Evolutionary conservation across 2,797 vertebrate species (phyloP).

Genomic region (Catamblyrhynchus diadema): DNA sequence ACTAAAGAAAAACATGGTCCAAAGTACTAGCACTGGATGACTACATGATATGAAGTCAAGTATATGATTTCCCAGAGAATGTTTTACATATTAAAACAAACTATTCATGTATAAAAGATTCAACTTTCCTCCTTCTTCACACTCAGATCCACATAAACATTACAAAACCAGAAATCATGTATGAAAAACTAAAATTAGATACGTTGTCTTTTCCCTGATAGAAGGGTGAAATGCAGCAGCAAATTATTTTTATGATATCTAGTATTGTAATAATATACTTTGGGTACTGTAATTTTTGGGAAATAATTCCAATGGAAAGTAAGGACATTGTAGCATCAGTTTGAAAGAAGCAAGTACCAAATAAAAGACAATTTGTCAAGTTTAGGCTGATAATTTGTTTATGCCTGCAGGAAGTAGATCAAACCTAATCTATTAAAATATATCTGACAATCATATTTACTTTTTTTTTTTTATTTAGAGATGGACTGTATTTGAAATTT

Average conservation of each 20-base stretch:
- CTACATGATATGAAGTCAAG: not conserved
- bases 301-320: not conserved
- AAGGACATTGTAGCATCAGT: not conserved
- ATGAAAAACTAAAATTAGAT: not conserved
- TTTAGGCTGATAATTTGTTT: not conserved
- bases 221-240: not conserved
- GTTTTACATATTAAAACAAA: not conserved
- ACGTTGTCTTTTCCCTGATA: not conserved
- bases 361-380: not conserved
- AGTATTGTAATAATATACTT: not conserved
- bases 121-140: not conserved
- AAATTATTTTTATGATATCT: not conserved
- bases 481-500: not conserved
- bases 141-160: not conserved
- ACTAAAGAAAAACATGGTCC: not conserved
- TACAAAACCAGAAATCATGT: rapidly evolving
- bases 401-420: not conserved
- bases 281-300: not conserved
- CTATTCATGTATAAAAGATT: not conserved
- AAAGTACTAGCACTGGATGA: not conserved
- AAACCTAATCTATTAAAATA: not conserved
- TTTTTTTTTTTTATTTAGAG: not conserved
- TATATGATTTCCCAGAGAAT: not conserved
- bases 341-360: not conserved
- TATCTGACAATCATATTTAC: not conserved